phyloP scores from a whole-genome alignment of 2,113 vertebrate species.

The Lethenteron reissneri region DNA sequence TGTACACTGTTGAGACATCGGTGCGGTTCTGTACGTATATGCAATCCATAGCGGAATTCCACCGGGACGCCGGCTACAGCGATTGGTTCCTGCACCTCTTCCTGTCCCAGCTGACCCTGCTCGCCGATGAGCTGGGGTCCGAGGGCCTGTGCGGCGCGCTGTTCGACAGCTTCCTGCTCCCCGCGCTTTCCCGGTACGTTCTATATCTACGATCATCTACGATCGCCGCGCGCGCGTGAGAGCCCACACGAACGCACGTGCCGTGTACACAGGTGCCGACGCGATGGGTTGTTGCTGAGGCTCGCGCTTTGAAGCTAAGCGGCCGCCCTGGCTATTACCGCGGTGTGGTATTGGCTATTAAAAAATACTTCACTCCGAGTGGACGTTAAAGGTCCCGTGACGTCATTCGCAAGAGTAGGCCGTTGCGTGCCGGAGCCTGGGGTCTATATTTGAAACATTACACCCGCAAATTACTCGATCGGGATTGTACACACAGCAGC shows the following conservation, averaged over 20 bases:
- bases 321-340: too few species aligned
- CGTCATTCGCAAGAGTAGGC: too few species aligned
- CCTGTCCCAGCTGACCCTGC: slow-evolving; percentile 57
- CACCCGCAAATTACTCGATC: too few species aligned
- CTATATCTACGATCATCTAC: neutral
- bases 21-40: neutral
- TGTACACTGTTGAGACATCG: too few species aligned
- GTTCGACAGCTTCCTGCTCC: slow-evolving; percentile 73
- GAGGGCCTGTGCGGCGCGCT: slow-evolving; percentile 71
- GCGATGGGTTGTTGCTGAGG: neutral
- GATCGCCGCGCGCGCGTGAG: neutral
- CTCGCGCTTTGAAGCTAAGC: too few species aligned
- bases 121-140: slow-evolving; percentile 60
- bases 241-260: neutral
- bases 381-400: too few species aligned
- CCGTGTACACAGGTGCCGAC: neutral
- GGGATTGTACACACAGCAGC: too few species aligned
- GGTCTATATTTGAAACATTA: too few species aligned
- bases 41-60: slow-evolving; percentile 43
- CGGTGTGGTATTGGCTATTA: too few species aligned
- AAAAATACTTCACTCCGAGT: too few species aligned
- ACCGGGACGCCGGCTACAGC: slow-evolving; percentile 65
- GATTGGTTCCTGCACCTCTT: slow-evolving; percentile 93
- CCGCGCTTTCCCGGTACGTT: slow-evolving; percentile 51
- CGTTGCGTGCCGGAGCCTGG: too few species aligned